Evolutionary conservation across 1,140 invertebrate species (phyloP).

Genomic region (Agrypnia vestita): DNA sequence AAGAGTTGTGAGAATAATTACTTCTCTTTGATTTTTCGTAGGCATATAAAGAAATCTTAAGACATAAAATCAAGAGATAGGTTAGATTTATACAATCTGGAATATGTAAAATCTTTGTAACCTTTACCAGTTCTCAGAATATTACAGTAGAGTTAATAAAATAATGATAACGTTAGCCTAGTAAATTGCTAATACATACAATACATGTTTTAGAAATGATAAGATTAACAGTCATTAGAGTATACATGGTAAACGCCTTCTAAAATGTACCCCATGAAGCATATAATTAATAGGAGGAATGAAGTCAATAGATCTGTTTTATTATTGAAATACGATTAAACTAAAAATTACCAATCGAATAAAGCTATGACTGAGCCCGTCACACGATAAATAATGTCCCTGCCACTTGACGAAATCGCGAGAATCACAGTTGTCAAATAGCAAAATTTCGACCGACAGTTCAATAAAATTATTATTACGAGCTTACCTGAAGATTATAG

Average conservation of each 20-base stretch:
- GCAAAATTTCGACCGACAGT: slow-evolving; percentile 39
- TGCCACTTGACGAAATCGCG: background rate
- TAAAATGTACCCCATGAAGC: slow-evolving; percentile 15
- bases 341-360: background rate
- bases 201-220: slow-evolving; percentile 11
- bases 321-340: background rate
- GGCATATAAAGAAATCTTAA: too few relatives aligned
- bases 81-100: slow-evolving; percentile 4
- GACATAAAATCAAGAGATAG: background rate
- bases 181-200: background rate
- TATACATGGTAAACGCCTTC: slow-evolving; percentile 41
- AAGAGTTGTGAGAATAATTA: too few relatives aligned
- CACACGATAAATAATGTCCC: slow-evolving; percentile 16
- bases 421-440: slow-evolving; percentile 49
- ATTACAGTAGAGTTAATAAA: background rate
- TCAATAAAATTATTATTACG: slow-evolving; percentile 22
- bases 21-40: too few relatives aligned
- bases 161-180: background rate
- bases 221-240: slow-evolving; percentile 30
- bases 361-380: background rate
- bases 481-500: slow-evolving; percentile 38
- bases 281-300: background rate
- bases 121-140: background rate
- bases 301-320: background rate
- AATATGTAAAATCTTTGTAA: too few relatives aligned